Conservation (phyloP, 2,797 vertebrate genomes). For the Todus mexicanus region DNA sequence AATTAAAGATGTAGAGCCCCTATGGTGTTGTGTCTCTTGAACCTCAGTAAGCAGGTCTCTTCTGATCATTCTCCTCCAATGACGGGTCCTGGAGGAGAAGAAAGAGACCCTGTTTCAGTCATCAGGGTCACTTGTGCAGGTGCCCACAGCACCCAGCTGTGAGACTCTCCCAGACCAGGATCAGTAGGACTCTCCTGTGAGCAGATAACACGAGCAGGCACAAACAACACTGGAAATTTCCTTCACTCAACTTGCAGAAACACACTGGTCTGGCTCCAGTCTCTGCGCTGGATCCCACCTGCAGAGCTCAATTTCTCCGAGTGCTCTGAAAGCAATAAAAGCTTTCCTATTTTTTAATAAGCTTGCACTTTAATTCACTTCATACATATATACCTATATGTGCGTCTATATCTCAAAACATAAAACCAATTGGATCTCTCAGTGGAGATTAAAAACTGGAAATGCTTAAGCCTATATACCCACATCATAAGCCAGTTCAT, state of each 20-base stretch:
- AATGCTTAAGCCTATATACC: neutral
- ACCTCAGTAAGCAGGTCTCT: neutral
- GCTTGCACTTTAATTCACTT: neutral
- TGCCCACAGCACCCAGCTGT: neutral
- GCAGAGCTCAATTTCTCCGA: neutral
- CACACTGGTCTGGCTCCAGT: neutral
- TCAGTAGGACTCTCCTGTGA: rapidly evolving
- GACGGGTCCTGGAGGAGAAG: neutral
- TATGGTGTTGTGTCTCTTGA: neutral
- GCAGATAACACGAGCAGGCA: neutral
- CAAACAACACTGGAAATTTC: rapidly evolving
- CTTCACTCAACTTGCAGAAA: neutral
- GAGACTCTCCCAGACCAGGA: neutral
- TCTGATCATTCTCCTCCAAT: rapidly evolving
- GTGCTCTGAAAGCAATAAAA: neutral
- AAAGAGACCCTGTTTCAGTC: neutral
- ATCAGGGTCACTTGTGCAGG: neutral
- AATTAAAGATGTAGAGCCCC: neutral
- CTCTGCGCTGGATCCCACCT: neutral
- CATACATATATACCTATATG: neutral
- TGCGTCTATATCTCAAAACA: neutral
- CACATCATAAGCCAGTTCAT: conserved; percentile 2
- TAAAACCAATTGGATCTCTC: neutral
- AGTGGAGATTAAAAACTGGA: neutral
- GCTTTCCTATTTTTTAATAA: neutral